Evolutionary conservation across 2,113 vertebrate species (phyloP).

Genomic region (Coturnix japonica): DNA sequence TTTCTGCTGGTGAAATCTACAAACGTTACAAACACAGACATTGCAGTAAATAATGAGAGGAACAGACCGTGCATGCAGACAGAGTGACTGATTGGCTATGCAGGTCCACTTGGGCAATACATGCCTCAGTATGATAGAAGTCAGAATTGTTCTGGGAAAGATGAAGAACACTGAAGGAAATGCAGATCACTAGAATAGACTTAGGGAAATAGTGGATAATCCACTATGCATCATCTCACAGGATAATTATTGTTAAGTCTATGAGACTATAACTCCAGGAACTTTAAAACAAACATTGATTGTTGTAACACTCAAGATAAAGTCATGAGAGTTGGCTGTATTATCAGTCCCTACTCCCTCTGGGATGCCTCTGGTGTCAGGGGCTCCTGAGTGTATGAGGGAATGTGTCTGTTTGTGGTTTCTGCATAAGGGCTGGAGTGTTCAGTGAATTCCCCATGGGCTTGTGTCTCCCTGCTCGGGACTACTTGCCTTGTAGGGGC

Average conservation of each 20-base stretch:
- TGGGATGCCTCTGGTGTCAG: background rate
- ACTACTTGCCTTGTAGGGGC: background rate
- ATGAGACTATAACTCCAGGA: background rate
- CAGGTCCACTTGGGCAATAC: background rate
- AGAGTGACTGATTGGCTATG: background rate
- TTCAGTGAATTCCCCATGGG: background rate
- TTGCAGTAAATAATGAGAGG: background rate
- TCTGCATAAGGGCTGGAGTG: background rate
- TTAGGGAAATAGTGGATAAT: background rate
- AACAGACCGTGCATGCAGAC: background rate
- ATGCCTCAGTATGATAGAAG: background rate
- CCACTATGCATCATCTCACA: background rate
- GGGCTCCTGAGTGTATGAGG: background rate
- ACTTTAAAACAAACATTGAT: conserved; percentile 31
- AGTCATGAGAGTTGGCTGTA: conserved; percentile 5
- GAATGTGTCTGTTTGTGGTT: background rate
- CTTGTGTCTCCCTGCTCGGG: background rate
- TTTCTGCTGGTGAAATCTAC: background rate
- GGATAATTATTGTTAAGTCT: background rate
- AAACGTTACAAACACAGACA: background rate
- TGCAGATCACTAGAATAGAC: background rate
- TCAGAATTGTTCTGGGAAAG: background rate
- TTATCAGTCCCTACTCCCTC: background rate
- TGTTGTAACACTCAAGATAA: background rate
- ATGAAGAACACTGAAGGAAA: background rate